Evolutionary conservation across 2,888 invertebrate genomes (phyloP).

Genomic region (Pseudanteris insignis): DNA sequence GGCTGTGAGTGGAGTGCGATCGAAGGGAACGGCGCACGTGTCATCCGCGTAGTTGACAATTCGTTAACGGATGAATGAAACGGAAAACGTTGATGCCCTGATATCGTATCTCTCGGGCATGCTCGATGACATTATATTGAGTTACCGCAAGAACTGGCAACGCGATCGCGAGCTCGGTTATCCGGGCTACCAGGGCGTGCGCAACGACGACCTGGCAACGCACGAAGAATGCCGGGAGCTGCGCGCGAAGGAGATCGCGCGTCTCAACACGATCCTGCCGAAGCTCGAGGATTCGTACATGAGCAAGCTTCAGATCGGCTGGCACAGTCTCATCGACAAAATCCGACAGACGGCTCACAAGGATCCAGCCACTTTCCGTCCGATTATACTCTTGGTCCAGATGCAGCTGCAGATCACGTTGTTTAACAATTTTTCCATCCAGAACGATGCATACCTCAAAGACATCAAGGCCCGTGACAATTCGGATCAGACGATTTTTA

Average conservation of each 20-base stretch:
- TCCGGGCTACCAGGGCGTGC: slow-evolving; percentile 50
- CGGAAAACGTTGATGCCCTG: slow-evolving; percentile 45
- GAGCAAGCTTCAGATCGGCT: slow-evolving; percentile 46
- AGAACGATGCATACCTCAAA: background rate
- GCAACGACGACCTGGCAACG: slow-evolving; percentile 45
- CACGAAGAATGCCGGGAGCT: slow-evolving; percentile 48
- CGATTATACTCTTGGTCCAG: slow-evolving; percentile 41
- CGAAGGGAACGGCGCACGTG: too few species aligned
- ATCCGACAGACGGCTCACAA: slow-evolving; percentile 39
- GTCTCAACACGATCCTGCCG: slow-evolving; percentile 52
- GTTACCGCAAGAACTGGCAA: slow-evolving; percentile 60
- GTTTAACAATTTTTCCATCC: slow-evolving; percentile 9
- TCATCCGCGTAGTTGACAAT: too few species aligned
- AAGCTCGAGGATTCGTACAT: slow-evolving; percentile 52
- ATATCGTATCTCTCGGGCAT: slow-evolving; percentile 47
- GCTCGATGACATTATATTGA: slow-evolving; percentile 56
- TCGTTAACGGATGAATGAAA: slow-evolving; percentile 22
- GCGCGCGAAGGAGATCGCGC: slow-evolving; percentile 48
- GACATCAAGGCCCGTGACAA: background rate
- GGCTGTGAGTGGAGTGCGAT: too few species aligned
- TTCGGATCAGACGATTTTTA: background rate
- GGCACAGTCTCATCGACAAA: slow-evolving; percentile 44
- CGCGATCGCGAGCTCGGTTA: slow-evolving; percentile 57
- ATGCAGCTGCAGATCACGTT: slow-evolving; percentile 31
- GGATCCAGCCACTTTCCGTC: slow-evolving; percentile 38